A percentile compares a stretch with the other conserved stretches of the same genome.
phyloP scores from a whole-genome alignment of 1,140 invertebrate genomes.

The Coelopa frigida region DNA sequence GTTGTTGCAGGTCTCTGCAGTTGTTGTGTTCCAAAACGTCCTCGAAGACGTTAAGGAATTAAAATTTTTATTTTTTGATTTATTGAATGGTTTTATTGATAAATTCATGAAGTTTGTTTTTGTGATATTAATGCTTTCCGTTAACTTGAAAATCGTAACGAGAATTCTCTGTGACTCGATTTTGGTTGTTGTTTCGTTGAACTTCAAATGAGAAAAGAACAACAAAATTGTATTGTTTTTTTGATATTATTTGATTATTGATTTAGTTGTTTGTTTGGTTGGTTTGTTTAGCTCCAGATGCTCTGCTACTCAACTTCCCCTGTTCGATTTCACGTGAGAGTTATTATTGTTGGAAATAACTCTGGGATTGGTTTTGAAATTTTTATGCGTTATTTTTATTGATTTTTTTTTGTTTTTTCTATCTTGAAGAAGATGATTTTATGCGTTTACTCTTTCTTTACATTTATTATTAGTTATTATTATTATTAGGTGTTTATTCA shows the following conservation, averaged over 20 bases:
- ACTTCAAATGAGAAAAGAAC: too few relatives aligned
- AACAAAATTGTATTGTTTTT: neutral
- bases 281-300: neutral
- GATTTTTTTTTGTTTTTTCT: constrained; percentile 8
- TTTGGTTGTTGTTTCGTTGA: too few relatives aligned
- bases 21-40: constrained; percentile 3
- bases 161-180: too few relatives aligned
- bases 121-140: neutral
- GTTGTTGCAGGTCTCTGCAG: constrained; percentile 3
- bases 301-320: neutral
- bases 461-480: constrained; percentile 7
- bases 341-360: neutral
- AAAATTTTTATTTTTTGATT: constrained; percentile 20
- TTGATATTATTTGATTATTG: neutral
- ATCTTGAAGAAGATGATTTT: constrained; percentile 10
- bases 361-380: neutral
- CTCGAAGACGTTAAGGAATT: constrained; percentile 11
- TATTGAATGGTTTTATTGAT: constrained; percentile 18
- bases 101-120: constrained; percentile 25
- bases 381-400: constrained; percentile 11
- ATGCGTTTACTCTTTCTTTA: constrained; percentile 8
- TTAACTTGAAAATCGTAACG: too few relatives aligned
- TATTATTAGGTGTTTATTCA: constrained; percentile 3
- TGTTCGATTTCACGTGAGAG: neutral
- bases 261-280: neutral